These are phyloP conservation scores for Glyphotaelius pellucidus DNA, from an alignment of 2,888 invertebrate genomes.

Conservation along the genomic window DNA sequence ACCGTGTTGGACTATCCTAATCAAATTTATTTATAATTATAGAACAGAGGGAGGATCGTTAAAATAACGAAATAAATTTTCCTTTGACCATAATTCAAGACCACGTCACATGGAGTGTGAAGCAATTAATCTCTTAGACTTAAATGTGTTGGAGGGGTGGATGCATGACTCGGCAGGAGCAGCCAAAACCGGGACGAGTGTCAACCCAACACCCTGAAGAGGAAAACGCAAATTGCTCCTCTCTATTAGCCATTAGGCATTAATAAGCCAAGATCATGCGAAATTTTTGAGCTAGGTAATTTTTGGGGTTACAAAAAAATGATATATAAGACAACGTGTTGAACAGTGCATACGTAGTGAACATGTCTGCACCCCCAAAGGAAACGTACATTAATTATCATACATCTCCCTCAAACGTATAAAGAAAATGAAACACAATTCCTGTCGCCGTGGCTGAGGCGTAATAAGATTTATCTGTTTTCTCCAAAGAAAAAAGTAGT, in stretches of 20 bases:
- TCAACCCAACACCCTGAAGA: background rate
- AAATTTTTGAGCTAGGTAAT: background rate
- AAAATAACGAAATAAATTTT: background rate
- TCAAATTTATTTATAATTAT: background rate
- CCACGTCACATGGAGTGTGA: background rate
- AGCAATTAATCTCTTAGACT: slow-evolving; percentile 24
- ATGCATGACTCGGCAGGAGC: background rate
- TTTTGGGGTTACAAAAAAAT: background rate
- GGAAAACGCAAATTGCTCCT: background rate
- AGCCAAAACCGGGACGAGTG: background rate
- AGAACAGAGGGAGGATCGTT: background rate
- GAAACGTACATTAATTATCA: too few relatives aligned
- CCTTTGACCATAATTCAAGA: background rate
- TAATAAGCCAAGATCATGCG: background rate
- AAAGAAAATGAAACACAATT: too few relatives aligned
- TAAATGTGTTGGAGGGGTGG: too few relatives aligned
- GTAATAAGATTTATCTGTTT: too few relatives aligned
- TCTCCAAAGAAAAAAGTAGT: too few relatives aligned
- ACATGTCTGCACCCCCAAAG: too few relatives aligned
- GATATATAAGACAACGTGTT: too few relatives aligned
- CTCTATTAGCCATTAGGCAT: background rate
- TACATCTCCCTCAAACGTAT: too few relatives aligned
- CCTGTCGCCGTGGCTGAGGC: too few relatives aligned
- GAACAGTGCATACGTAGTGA: too few relatives aligned
- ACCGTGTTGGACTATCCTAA: background rate